Base-by-base conservation (phyloP, 2,888 invertebrate genomes). In the Drosophila paranaensis region DNA sequence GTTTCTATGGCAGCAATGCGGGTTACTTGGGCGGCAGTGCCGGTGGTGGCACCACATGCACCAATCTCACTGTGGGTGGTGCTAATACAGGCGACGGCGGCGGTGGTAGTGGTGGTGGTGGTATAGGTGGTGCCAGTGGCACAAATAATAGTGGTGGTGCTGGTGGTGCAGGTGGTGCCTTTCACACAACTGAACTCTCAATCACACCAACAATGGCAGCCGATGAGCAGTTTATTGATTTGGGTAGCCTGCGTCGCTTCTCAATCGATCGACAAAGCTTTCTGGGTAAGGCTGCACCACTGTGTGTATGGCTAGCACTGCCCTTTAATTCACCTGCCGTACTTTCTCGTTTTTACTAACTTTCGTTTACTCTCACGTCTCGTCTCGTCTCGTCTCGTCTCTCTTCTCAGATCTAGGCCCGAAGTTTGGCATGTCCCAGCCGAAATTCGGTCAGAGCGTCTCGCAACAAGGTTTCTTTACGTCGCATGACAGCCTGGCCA, bases 401-500 rank as follows among this genome's bases (percentile, higher is more conserved):
- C 6, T 25, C 13, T 42, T 48, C 11, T 65, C 93, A 96, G 95
- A 96, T 93, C 94, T 97, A 93, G 96, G 96, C 92, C 96, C 96
- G 93, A 96, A 96, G 93, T 95, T 96, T 94, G 96, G 96, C 90
- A 95, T 95, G 94, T 94, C 94, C 92, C 94, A 94, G 93, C 94
- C 92, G 89, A 92, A 93, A 90, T 92, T 93, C 82, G 93, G 93
- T 72, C 93, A 93, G 82, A 93, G 93, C 85, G 91, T 93, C 77
- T 93, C 93, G 82, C 94, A 93, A 91, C 95, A 95, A 94, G 94
- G 95, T 91, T 95, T 95, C 93, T 95, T 95, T 91, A 94, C 95
- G 87, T 96, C 96, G 85, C 94, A 96, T 87, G 96, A 96, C 92
- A 96, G 96, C 89, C 94, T 96, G 91, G 94, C 95, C 84, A 94